These are phyloP conservation scores for Alloplasta piceator DNA, from an alignment of 2,888 invertebrate species.

Conservation along the genomic window DNA sequence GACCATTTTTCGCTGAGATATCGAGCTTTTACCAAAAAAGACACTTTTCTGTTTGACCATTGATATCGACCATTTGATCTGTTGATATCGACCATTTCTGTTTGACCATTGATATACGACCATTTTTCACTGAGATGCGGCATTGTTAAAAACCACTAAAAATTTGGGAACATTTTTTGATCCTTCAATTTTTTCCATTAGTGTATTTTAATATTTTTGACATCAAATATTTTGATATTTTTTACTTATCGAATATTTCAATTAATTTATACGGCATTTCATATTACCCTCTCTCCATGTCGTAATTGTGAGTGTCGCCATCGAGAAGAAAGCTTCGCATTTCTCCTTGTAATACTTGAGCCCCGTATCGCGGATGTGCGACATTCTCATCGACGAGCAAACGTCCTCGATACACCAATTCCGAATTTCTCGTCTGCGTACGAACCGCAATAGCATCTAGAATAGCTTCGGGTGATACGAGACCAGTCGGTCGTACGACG, in stretches of 20 bases:
- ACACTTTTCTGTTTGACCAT: too few relatives aligned
- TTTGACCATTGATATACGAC: too few relatives aligned
- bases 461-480: conserved; percentile 95
- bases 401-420: conserved; percentile 93
- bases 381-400: conserved; percentile 96
- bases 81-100: too few relatives aligned
- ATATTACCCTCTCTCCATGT: conserved; percentile 93
- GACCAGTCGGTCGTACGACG: conserved; percentile 93
- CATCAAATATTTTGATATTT: conserved; percentile 7
- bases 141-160: too few relatives aligned
- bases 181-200: too few relatives aligned
- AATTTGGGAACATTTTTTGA: too few relatives aligned
- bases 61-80: too few relatives aligned
- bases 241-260: background rate
- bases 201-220: conserved; percentile 6
- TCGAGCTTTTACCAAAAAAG: too few relatives aligned
- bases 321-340: conserved; percentile 94
- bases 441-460: conserved; percentile 97
- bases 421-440: conserved; percentile 90
- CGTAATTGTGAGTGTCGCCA: conserved; percentile 93
- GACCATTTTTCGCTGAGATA: too few relatives aligned
- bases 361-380: conserved; percentile 91
- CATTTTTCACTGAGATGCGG: too few relatives aligned
- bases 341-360: conserved; percentile 95
- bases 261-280: background rate